Conservation (phyloP, 1,140 invertebrate genomes). For the Holotrichia oblita region DNA sequence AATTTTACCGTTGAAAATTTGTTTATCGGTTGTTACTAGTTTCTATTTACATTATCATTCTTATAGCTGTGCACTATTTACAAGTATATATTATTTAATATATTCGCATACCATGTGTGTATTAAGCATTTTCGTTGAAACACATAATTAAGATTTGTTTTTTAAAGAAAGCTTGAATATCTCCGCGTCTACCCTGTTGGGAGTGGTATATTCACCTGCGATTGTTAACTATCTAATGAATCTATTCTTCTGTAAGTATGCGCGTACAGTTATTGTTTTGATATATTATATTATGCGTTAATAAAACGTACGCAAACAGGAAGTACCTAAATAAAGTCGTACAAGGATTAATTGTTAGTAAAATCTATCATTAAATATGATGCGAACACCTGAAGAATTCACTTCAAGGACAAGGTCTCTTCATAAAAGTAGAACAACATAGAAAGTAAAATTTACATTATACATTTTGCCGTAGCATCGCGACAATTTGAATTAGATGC, state of each 20-base stretch:
- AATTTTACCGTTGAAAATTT: too few relatives aligned
- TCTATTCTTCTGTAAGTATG: background rate
- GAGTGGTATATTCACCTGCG: background rate
- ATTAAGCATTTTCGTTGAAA: too few relatives aligned
- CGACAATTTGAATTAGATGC: too few relatives aligned
- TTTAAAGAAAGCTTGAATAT: background rate
- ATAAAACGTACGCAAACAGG: background rate
- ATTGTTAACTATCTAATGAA: background rate
- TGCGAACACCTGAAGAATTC: background rate
- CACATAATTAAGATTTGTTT: too few relatives aligned
- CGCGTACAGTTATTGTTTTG: background rate
- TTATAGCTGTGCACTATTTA: too few relatives aligned
- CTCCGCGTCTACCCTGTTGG: background rate
- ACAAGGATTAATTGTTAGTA: conserved; percentile 6
- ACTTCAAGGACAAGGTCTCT: background rate
- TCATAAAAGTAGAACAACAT: conserved; percentile 19
- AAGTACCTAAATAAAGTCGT: conserved; percentile 5
- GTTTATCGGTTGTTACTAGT: too few relatives aligned
- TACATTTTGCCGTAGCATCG: too few relatives aligned
- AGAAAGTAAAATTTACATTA: conserved; percentile 23
- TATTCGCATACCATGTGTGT: too few relatives aligned
- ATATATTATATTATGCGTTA: background rate
- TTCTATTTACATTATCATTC: too few relatives aligned
- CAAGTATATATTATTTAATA: too few relatives aligned
- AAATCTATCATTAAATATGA: background rate